Conservation (phyloP, 2,113 vertebrate species). For the Hymenochirus boettgeri region DNA sequence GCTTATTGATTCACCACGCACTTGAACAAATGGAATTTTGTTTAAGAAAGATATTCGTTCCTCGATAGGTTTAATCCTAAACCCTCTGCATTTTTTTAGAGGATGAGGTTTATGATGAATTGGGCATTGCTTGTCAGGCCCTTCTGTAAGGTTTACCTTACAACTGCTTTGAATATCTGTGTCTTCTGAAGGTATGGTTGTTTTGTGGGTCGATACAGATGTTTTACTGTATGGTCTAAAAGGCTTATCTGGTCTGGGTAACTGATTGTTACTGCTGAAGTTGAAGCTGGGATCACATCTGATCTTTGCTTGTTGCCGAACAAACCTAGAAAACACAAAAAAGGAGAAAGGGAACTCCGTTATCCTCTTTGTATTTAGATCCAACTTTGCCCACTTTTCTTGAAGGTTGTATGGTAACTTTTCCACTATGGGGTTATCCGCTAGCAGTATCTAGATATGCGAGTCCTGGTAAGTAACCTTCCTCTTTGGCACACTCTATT, state of each 20-base stretch:
- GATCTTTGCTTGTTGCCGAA: not conserved
- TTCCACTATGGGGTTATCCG: not conserved
- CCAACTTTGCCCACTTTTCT: not conserved
- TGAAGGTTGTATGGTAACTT: constrained; percentile 1
- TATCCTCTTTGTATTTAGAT: not conserved
- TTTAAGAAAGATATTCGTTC: not conserved
- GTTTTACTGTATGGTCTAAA: not conserved
- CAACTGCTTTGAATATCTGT: too few relatives aligned
- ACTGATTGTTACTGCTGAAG: not conserved
- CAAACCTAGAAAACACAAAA: not conserved
- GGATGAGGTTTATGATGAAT: not conserved
- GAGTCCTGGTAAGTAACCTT: not conserved
- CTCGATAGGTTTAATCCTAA: not conserved
- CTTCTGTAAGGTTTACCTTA: not conserved
- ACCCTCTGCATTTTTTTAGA: not conserved
- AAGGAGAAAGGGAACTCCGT: not conserved
- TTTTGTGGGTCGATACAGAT: not conserved
- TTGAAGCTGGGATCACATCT: not conserved
- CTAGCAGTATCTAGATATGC: not conserved
- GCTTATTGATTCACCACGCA: not conserved
- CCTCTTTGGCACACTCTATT: not conserved
- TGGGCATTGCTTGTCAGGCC: not conserved
- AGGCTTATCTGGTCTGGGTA: not conserved
- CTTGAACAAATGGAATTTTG: not conserved
- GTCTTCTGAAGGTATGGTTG: not conserved